phyloP scores from a whole-genome alignment of 37 sponge, comb jelly and placozoan species.

The Tethya wilhelma region DNA sequence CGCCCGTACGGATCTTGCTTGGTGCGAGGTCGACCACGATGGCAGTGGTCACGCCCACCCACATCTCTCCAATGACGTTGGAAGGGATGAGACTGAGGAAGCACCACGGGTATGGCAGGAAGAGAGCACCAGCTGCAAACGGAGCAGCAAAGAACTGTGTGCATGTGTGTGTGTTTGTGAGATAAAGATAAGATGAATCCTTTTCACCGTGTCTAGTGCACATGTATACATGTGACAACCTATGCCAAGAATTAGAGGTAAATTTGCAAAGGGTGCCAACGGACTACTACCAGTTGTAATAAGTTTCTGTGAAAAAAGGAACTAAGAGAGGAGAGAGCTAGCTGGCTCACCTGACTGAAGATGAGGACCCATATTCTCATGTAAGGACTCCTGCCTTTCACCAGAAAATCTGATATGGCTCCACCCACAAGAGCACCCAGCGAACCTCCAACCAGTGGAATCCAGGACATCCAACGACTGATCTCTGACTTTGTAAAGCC shows the following conservation, averaged over 20 bases:
- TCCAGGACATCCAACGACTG: conserved; percentile 69
- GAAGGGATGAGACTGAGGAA: conserved; percentile 77
- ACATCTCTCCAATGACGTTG: conserved; percentile 89
- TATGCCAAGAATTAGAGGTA: neutral
- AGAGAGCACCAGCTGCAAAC: conserved; percentile 72
- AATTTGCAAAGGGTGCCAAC: no score
- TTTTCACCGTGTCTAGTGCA: no score
- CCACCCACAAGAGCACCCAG: conserved; percentile 83
- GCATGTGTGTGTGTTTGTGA: no score
- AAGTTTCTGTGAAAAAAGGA: no score
- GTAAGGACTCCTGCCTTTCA: conserved; percentile 46
- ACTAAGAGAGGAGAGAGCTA: no score
- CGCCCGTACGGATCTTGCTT: conserved; percentile 34
- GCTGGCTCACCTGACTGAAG: conserved; percentile 69
- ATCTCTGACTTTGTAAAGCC: conserved; percentile 12
- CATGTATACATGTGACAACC: no score
- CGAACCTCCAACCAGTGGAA: conserved; percentile 81
- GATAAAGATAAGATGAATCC: no score
- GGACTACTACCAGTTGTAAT: no score
- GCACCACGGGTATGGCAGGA: conserved; percentile 72
- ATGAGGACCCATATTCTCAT: conserved; percentile 83
- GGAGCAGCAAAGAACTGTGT: conserved; percentile 77
- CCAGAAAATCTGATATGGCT: conserved; percentile 65
- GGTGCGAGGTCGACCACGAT: conserved; percentile 76
- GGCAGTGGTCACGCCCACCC: conserved; percentile 82